phyloP scores from a whole-genome alignment of 2,888 invertebrate genomes.

The Stenoptilia bipunctidactyla region DNA sequence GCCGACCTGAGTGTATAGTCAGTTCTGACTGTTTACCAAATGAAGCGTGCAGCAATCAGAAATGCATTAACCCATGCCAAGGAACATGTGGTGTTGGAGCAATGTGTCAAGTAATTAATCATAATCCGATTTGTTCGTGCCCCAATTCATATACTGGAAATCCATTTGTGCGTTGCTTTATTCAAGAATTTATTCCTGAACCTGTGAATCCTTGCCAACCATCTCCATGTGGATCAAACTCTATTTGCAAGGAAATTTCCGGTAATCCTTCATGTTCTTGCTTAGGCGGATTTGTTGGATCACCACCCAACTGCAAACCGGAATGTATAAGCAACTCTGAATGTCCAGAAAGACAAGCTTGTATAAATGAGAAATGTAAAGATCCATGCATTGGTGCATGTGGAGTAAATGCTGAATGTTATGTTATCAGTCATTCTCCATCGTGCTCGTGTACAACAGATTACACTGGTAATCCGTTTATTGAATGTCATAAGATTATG shows the following conservation, averaged over 20 bases:
- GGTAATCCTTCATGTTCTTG: slow-evolving; percentile 83
- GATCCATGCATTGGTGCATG: slow-evolving; percentile 82
- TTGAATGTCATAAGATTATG: slow-evolving; percentile 65
- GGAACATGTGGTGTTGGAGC: slow-evolving; percentile 85
- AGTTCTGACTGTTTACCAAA: slow-evolving; percentile 82
- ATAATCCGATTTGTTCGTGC: slow-evolving; percentile 85
- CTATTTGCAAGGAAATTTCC: slow-evolving; percentile 77
- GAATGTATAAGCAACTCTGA: slow-evolving; percentile 85
- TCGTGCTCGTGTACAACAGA: slow-evolving; percentile 77
- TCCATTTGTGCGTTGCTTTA: slow-evolving; percentile 79
- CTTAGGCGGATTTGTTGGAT: slow-evolving; percentile 74
- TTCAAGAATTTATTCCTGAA: slow-evolving; percentile 57
- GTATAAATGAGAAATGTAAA: slow-evolving; percentile 81
- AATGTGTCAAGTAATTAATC: slow-evolving; percentile 82
- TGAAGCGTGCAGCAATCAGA: slow-evolving; percentile 82
- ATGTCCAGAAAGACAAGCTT: slow-evolving; percentile 77
- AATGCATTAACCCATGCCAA: slow-evolving; percentile 85
- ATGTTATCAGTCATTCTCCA: slow-evolving; percentile 81
- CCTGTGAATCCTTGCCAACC: slow-evolving; percentile 78
- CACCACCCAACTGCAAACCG: slow-evolving; percentile 82
- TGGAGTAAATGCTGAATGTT: slow-evolving; percentile 80
- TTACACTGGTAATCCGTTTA: slow-evolving; percentile 83
- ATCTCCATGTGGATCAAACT: slow-evolving; percentile 85
- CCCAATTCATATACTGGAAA: slow-evolving; percentile 77
- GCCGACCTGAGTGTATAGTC: slow-evolving; percentile 81